Percentiles rank a stretch among this genome's conserved stretches.
Evolutionary conservation across 2,797 vertebrate genomes (phyloP).

Genomic region (Microchirus variegatus): DNA sequence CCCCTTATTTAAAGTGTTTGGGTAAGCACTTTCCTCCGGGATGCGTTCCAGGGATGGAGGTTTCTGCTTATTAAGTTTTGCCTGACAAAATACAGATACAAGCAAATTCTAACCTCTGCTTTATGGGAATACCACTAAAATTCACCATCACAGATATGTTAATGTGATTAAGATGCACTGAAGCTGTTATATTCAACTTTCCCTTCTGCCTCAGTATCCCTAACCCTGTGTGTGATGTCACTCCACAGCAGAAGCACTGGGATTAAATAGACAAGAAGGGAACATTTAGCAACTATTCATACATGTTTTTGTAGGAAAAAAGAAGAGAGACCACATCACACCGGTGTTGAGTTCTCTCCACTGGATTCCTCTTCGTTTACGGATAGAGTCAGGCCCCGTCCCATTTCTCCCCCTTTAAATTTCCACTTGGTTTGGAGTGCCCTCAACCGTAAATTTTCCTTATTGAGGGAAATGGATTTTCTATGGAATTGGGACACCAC

Average conservation of each 20-base stretch:
- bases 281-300: constrained; percentile 4
- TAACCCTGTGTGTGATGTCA: constrained; percentile 19
- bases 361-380: too few relatives aligned
- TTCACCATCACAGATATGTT: constrained; percentile 27
- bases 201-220: too few relatives aligned
- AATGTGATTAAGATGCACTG: constrained; percentile 3
- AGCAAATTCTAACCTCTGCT: constrained; percentile 41
- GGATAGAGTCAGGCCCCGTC: too few relatives aligned
- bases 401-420: too few relatives aligned
- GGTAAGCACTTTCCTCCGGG: constrained; percentile 46
- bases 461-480: too few relatives aligned
- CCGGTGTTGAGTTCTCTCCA: too few relatives aligned
- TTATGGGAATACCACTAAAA: constrained; percentile 24
- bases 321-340: too few relatives aligned
- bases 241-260: background rate
- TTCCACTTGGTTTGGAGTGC: too few relatives aligned
- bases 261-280: background rate
- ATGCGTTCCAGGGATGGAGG: constrained; percentile 46
- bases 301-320: too few relatives aligned
- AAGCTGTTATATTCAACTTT: constrained; percentile 16
- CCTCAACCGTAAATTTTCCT: too few relatives aligned
- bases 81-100: constrained; percentile 45
- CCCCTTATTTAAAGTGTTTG: constrained; percentile 18
- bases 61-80: constrained; percentile 67
- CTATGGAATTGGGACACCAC: too few relatives aligned